Evolutionary conservation across 1,140 invertebrate genomes (phyloP), one percentile per base, ranked within the genome.

Genomic region (Cydia amplana): DNA sequence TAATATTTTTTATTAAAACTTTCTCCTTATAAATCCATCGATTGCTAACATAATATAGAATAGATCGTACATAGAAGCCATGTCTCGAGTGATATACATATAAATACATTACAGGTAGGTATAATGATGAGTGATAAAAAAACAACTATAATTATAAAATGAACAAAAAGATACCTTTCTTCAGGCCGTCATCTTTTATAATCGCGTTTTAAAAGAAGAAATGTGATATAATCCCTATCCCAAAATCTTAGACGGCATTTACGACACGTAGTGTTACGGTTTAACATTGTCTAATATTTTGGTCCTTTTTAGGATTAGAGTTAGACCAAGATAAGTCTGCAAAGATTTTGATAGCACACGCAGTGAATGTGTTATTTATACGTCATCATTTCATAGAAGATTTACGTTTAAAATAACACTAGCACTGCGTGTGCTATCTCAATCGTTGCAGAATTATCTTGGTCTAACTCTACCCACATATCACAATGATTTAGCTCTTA

Each of bases 21-120:
- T 88, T 88, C 84, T 89, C 84, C 87, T 90, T 90, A 90, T 89
- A 90, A 90, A 90, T 90, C 88, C 88, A 90, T 89, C 85, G 88
- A 89, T 86, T 85, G 87, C 88, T 90, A 90, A 90, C 87, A 85
- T 88, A 88, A 84, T 87, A 87, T 86, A 88, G 87, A 85, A 88
- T 86, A 87, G 85, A 88, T 87, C 85, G 86, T 87, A 89, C 86
- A 87, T 83, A 88, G 87, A 89, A 91, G 87, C 87, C 87, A 89
- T 87, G 85, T 90, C 83, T 85, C 79, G 81, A 82, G 84, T 82
- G 82, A 83, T 85, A 82, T 86, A 84, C 77, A 87, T 85, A 89
- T 85, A 89, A 84, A 87, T 87, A 90, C 82, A 80, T 77, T 80
- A 78, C 64, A 88, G 51, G 51, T 20, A 77, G 76, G 77, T 78